Base-by-base conservation (phyloP, 1,140 invertebrate species). In the Drosophila mojavensis region DNA sequence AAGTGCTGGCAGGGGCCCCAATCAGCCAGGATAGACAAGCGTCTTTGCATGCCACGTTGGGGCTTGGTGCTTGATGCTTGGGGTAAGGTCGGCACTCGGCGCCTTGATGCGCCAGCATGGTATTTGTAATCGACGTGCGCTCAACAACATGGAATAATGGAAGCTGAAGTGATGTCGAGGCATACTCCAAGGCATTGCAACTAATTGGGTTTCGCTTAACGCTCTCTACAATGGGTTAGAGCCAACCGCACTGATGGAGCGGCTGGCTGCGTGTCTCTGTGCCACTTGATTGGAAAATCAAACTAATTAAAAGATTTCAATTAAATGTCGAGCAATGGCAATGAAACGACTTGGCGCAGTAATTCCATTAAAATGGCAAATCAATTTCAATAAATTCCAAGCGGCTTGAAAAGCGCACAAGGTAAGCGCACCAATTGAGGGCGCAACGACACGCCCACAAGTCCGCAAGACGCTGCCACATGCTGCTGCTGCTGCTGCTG, bases 271-370 rank as follows among this genome's bases (percentile, higher is more conserved):
- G 61, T 80, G 65, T 83, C 81, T 70, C 58, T 61, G 47, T 75
- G 66, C 75, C 81, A 81, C 86, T 90, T 90, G 85, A 90, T 90
- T 90, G 86, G 78, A 90, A 90, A 91, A 91, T 91, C 88, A 91
- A 91, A 89, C 88, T 91, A 91, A 91, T 91, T 91, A 91, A 91
- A 91, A 88, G 83, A 91, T 91, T 91, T 91, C 88, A 91, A 91
- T 91, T 91, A 91, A 91, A 89, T 62, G 80, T 72, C 56, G 77
- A 82, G 71, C 79, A 24, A 50, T 17, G 43, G 69, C 59, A 80
- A 65, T 77, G 68, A 55, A 62, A 63, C 53, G 20, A 63, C 66
- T 51, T 73, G 82, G 74, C 70, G 68, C 71, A 64, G 79, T 86
- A 75, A 81, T 81, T 72, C 78, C 84, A 78, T 89, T 89, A 81